A percentile compares a stretch with the other conserved stretches of the same genome.
phyloP scores from a whole-genome alignment of 1,140 invertebrate genomes.

The Sarcophaga peregrina region DNA sequence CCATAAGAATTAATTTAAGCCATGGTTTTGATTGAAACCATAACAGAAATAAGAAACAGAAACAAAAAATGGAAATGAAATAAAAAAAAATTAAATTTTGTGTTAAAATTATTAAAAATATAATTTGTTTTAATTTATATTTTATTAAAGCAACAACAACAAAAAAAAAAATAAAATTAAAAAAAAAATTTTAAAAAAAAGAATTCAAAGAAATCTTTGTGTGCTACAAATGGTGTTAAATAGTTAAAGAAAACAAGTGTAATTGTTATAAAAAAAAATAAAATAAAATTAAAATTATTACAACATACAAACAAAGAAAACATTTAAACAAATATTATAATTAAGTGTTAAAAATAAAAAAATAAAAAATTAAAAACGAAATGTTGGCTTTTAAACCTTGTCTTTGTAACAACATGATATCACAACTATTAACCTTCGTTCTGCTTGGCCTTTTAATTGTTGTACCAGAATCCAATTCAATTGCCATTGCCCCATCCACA shows the following conservation, averaged over 20 bases:
- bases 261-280: not conserved
- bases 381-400: constrained; percentile 29
- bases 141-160: not conserved
- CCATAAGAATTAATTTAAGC: not conserved
- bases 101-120: too few species aligned
- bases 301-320: not conserved
- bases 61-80: not conserved
- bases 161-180: not conserved
- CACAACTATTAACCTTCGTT: constrained; percentile 22
- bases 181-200: not conserved
- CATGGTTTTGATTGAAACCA: not conserved
- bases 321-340: constrained; percentile 32
- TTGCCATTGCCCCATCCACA: constrained; percentile 70
- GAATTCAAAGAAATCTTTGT: not conserved
- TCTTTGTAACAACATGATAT: not conserved
- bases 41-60: not conserved
- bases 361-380: not conserved
- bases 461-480: constrained; percentile 47
- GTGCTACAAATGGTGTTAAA: not conserved
- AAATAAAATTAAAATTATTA: not conserved
- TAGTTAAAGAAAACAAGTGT: not conserved
- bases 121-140: too few species aligned
- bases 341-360: not conserved
- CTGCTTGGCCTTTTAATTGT: constrained; percentile 45
- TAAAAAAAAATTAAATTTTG: too few species aligned